Base-by-base conservation (phyloP, 2,888 invertebrate genomes). In the Lasioglossum lativentre region DNA sequence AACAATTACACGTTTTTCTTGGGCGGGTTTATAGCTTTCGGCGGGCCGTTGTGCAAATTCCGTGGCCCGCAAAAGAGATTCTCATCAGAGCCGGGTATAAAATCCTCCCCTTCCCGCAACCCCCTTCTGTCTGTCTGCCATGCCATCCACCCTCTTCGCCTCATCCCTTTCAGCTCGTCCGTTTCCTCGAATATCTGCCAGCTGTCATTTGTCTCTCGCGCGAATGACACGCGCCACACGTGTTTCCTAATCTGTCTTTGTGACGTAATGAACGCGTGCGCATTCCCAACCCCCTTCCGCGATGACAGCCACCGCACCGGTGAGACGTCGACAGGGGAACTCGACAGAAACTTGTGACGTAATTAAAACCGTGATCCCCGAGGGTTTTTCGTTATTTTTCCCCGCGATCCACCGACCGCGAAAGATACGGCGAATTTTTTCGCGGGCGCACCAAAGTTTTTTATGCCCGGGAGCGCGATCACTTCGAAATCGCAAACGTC, bases 191-290 rank as follows among this genome's bases (percentile, higher is more conserved):
- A 88, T 87, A 85, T 83, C 83, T 85, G 87, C 68, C 85, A 82
- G 74, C 87, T 82, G 86, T 82, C 87, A 77, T 89, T 89, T 88
- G 88, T 83, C 87, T 85, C 80, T 19, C 47, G 45, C 75, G 68
- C 40, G 78, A 68, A 80, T 78, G 80, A 84, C 86, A 84, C 83
- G 56, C 14, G 70, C 45, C 80, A 68, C 80, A 59, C 70, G 78
- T 86, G 85, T 85, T 79, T 79, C 85, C 86, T 85, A 86, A 86
- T 86, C 82, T 80, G 82, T 82, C 82, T 79, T 77, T 77, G 82
- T 77, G 82, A 79, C 85, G 38, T 82, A 76, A 82, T 70, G 78
- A 82, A 86, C 80, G 75, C 30, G 56, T 38, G 19, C n/a, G 63
- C 70, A 68, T 59, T 38, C 79, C 71, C 68, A 3, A 23, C 38